Conservation (phyloP, 37 sponge, comb jelly and placozoan genomes). For the Spongia lamella region DNA sequence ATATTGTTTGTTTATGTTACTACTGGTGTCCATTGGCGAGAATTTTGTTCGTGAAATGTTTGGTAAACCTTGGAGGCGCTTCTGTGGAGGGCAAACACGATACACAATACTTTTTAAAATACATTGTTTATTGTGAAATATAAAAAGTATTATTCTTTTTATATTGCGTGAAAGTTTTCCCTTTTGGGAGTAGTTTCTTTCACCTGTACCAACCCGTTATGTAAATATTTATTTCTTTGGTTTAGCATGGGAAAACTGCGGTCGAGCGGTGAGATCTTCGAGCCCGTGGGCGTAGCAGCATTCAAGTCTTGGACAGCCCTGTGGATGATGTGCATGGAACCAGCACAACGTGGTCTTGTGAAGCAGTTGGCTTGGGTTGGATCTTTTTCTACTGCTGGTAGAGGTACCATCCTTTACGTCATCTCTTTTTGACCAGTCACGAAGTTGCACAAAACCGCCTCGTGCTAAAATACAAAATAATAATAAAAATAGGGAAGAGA, state of each 20-base stretch:
- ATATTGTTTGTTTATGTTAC: no score
- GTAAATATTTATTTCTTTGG: no score
- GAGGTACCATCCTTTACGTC: not conserved
- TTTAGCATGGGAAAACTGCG: slow-evolving; percentile 40
- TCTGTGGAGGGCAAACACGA: no score
- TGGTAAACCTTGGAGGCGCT: no score
- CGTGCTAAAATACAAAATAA: slow-evolving; percentile 25
- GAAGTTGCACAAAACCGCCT: slow-evolving; percentile 55
- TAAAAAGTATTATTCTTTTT: no score
- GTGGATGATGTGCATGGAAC: slow-evolving; percentile 84
- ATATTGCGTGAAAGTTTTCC: no score
- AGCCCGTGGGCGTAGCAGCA: slow-evolving; percentile 87
- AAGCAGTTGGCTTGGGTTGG: slow-evolving; percentile 2
- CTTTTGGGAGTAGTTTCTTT: no score
- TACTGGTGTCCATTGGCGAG: no score
- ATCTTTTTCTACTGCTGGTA: not conserved
- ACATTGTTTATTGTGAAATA: no score
- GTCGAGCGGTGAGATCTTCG: slow-evolving; percentile 60
- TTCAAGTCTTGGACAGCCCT: slow-evolving; percentile 74
- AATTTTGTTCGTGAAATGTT: no score
- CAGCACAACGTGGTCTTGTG: slow-evolving; percentile 85
- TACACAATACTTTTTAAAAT: no score
- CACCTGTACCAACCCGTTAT: no score
- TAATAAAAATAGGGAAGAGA: not conserved
- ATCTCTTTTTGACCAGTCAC: slow-evolving; percentile 70